A percentile compares a stretch with the other conserved stretches of the same genome.
Conservation (phyloP, 2,113 vertebrate genomes). For the Ochotona princeps region DNA sequence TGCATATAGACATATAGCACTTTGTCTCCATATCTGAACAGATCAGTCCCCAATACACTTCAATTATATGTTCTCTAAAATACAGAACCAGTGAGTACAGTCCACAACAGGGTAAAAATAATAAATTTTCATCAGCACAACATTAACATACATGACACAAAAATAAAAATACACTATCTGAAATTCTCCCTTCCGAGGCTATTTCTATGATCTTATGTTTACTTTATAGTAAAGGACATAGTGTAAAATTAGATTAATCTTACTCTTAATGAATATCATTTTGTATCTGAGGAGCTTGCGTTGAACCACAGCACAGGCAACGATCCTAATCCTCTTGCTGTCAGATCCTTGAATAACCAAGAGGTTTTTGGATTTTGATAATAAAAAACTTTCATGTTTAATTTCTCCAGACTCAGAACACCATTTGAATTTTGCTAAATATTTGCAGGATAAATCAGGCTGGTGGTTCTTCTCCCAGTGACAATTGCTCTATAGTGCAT, state of each 20-base stretch:
- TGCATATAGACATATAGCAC: no score
- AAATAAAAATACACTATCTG: background rate
- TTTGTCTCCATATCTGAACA: no score
- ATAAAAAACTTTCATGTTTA: background rate
- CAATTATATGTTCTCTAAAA: no score
- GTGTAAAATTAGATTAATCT: background rate
- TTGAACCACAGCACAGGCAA: background rate
- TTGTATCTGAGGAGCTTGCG: background rate
- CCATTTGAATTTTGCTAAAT: background rate
- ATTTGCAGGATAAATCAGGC: background rate
- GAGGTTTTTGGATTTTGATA: background rate
- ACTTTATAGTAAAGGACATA: background rate
- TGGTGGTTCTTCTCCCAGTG: background rate
- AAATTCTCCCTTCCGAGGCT: background rate
- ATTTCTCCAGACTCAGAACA: constrained; percentile 13
- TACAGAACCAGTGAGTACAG: no score
- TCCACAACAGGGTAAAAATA: no score
- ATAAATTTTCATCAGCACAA: no score
- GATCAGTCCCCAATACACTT: no score
- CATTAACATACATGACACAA: no score
- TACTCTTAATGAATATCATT: background rate
- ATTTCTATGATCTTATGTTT: background rate
- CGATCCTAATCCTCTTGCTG: background rate
- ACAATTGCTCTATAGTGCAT: background rate
- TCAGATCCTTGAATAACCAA: background rate